Evolutionary conservation across 2,797 vertebrate genomes (phyloP), one percentile per base, ranked within the genome.

Genomic region (Micrastur ruficollis): DNA sequence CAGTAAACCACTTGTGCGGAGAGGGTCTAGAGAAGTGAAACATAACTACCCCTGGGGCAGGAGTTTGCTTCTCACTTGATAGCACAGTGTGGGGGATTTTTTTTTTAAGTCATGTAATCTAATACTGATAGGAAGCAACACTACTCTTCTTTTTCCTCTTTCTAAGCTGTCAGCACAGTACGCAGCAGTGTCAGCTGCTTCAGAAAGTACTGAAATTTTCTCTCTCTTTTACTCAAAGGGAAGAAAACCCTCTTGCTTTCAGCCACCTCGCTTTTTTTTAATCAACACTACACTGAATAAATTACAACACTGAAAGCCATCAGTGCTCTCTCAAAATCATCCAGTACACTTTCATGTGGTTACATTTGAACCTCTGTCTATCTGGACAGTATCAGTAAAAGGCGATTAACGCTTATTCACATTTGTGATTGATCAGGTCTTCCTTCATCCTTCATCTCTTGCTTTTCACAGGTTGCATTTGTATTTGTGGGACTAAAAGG

Each of bases 71-170:
- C 50, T 91, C 49, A 50, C 49, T 90, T 67, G 74, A 89, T 2
- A 79, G 70, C 59, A 86, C 14, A 61, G 67, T 4, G 5, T 5
- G 56, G 62, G 81, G 40, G 23, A 66, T 89, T 87, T 79, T 81
- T n/a, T 47, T 47, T 80, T 40, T 1, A 94, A 81, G 31, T 62
- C 82, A 32, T 23, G 70, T 80, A 81, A 83, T 92, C 83, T 63
- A 89, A 84, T 63, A 95, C 81, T 63, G 58, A 92, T 67, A 94
- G 40, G 81, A 97, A 96, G 88, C 32, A 75, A 38, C 38, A 65
- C 12, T 8, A 52, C 32, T 34, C 18, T 19, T 93, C 63, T 89
- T 96, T 89, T 95, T 68, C 94, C 96, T 93, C 81, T 92, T 92
- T 86, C 58, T 85, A 53, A 90, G 78, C 84, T 82, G 31, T 73